A percentile compares a stretch with the other conserved stretches of the same genome.
Evolutionary conservation across 2,888 invertebrate genomes (phyloP).

Genomic region (Isotomurus palustris): DNA sequence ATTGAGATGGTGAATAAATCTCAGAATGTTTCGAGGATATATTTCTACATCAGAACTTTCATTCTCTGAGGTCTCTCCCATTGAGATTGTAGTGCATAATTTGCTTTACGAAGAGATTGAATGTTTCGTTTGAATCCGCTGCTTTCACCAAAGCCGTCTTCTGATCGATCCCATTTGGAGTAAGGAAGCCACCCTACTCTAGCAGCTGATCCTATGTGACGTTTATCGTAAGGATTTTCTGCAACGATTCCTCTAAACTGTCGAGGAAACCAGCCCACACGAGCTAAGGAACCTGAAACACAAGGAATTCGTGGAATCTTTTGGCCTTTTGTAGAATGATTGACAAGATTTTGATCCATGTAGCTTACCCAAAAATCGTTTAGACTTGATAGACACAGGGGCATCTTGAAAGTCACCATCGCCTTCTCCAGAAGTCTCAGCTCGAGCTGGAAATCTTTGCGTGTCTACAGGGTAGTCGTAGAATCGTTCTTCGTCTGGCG

Average conservation of each 20-base stretch:
- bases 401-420: conserved; percentile 4
- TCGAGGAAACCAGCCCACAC: conserved; percentile 45
- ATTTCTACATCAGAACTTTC: neutral
- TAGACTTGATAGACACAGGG: conserved; percentile 14
- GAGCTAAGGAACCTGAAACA: conserved; percentile 36
- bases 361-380: conserved; percentile 29
- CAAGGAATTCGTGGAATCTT: neutral
- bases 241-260: conserved; percentile 43
- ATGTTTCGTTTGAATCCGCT: conserved; percentile 8
- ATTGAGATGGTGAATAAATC: no score
- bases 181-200: conserved; percentile 4
- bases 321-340: neutral
- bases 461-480: neutral
- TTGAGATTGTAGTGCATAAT: neutral
- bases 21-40: no score
- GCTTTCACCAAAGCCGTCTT: neutral
- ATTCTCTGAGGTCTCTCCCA: neutral
- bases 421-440: no score
- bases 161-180: conserved; percentile 4
- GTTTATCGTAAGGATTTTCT: conserved; percentile 34
- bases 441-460: neutral
- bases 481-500: neutral
- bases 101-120: neutral
- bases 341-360: neutral
- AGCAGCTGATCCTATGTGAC: conserved; percentile 39